These are phyloP conservation scores for Ceratosolen solmsi DNA, from an alignment of 1,140 invertebrate genomes.

Conservation along the genomic window DNA sequence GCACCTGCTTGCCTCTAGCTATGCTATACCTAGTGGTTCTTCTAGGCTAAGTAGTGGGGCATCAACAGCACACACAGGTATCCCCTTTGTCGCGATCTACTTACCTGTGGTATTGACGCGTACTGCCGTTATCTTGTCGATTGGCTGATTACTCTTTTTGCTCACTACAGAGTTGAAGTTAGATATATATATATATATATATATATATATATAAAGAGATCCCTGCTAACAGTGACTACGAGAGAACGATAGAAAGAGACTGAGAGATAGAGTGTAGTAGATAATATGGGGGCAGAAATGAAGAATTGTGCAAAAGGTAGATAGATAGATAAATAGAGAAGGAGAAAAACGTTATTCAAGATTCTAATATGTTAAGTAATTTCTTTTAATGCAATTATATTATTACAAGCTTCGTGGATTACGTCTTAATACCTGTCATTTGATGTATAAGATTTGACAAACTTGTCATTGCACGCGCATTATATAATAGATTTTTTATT, in stretches of 20 bases:
- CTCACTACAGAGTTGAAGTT: neutral
- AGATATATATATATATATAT: no score
- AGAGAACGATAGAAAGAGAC: neutral
- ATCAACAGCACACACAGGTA: conserved; percentile 9
- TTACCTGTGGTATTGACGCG: conserved; percentile 51
- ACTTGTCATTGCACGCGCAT: neutral
- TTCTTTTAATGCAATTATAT: no score
- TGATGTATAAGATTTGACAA: no score
- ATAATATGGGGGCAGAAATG: no score
- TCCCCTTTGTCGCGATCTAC: conserved; percentile 58
- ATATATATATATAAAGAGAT: no score
- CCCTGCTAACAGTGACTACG: neutral
- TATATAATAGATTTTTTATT: conserved; percentile 18
- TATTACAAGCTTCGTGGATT: no score
- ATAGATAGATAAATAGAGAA: no score
- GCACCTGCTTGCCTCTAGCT: conserved; percentile 64
- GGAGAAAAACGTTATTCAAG: no score
- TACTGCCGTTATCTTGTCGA: neutral
- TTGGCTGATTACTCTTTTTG: neutral
- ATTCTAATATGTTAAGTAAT: no score
- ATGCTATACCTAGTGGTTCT: conserved; percentile 52
- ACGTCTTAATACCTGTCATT: no score
- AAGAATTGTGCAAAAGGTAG: no score
- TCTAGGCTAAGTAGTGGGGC: neutral
- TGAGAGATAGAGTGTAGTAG: neutral